These are phyloP conservation scores for Bellardia pandia DNA, from an alignment of 2,888 invertebrate species.

Conservation along the genomic window DNA sequence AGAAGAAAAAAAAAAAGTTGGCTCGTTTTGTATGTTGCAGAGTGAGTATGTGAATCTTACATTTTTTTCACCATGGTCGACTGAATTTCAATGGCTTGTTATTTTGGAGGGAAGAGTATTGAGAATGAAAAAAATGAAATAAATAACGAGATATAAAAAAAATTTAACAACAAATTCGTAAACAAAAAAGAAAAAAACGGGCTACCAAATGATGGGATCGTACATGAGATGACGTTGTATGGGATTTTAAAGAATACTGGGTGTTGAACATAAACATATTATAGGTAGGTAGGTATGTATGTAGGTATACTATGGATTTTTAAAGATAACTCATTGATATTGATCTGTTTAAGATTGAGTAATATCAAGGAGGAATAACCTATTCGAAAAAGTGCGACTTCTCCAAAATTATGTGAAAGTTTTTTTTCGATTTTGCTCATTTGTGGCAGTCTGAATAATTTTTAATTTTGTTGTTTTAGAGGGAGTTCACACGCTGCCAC, in stretches of 20 bases:
- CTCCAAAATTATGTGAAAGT: too few species aligned
- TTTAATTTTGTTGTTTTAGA: too few species aligned
- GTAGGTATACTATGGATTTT: too few species aligned
- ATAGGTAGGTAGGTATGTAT: too few species aligned
- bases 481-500: too few species aligned
- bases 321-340: too few species aligned
- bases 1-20: conserved; percentile 46
- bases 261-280: conserved; percentile 2
- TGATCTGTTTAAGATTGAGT: too few species aligned
- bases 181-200: conserved; percentile 55
- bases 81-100: conserved; percentile 75
- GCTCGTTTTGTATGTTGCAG: conserved; percentile 48
- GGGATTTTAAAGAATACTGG: conserved; percentile 56
- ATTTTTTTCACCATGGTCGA: conserved; percentile 73
- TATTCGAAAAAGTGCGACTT: too few species aligned
- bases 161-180: conserved; percentile 65
- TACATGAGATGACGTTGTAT: conserved; percentile 52
- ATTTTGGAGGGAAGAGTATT: conserved; percentile 65
- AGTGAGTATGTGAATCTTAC: conserved; percentile 62
- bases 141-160: conserved; percentile 64
- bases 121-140: conserved; percentile 44
- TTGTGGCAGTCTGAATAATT: too few species aligned
- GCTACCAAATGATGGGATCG: conserved; percentile 62
- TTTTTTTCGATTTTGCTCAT: too few species aligned
- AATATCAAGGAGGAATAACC: too few species aligned